These are phyloP conservation scores for Pristis pectinata DNA, from an alignment of 2,797 vertebrate genomes.

Conservation along the genomic window DNA sequence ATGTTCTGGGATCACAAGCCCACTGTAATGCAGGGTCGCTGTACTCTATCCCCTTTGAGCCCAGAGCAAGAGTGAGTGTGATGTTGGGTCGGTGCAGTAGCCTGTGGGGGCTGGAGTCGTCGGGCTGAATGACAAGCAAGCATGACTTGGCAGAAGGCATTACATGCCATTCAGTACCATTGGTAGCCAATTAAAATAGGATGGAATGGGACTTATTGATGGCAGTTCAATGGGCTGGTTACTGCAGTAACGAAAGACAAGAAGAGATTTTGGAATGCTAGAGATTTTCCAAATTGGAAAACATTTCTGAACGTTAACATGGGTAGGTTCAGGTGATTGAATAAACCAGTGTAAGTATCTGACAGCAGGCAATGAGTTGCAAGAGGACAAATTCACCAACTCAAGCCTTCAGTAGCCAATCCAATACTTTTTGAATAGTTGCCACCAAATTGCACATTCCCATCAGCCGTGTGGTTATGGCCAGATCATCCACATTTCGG, in stretches of 20 bases:
- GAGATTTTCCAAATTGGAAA: not conserved
- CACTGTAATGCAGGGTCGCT: too few species aligned
- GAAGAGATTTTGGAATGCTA: not conserved
- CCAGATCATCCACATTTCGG: too few species aligned
- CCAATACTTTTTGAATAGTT: too few species aligned
- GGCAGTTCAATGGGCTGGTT: not conserved
- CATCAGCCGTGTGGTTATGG: too few species aligned
- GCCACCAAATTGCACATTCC: too few species aligned
- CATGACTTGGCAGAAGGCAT: too few species aligned
- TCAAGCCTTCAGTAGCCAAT: too few species aligned
- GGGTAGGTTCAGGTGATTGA: not conserved
- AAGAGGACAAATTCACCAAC: too few species aligned
- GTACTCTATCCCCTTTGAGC: too few species aligned
- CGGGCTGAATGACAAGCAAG: not conserved
- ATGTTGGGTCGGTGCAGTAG: not conserved
- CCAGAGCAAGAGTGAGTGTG: too few species aligned
- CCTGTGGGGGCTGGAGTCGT: not conserved
- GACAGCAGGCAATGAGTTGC: not conserved
- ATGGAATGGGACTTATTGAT: not conserved
- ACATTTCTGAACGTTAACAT: not conserved
- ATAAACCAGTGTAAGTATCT: not conserved
- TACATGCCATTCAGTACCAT: not conserved
- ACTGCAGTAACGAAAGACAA: not conserved
- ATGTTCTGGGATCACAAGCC: too few species aligned
- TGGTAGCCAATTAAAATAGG: not conserved